Conservation (phyloP, 2,113 vertebrate species). For the Gymnobelideus leadbeateri region DNA sequence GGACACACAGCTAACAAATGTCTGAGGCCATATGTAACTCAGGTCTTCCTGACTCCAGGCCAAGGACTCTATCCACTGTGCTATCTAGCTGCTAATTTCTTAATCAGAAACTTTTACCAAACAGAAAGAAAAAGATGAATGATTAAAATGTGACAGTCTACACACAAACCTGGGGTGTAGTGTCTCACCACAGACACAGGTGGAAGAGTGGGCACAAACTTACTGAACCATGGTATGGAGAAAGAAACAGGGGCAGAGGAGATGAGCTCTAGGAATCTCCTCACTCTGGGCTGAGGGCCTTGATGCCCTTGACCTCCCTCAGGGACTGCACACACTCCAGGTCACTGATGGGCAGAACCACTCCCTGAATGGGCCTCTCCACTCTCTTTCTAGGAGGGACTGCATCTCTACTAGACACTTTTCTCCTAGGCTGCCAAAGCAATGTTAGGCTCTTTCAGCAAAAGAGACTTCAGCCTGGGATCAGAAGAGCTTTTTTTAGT, state of each 20-base stretch:
- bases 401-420: not conserved
- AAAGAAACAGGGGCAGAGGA: not conserved
- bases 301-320: not conserved
- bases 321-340: not conserved
- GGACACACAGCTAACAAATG: no score
- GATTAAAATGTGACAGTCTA: not conserved
- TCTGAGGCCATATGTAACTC: no score
- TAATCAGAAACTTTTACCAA: not conserved
- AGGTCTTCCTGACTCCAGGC: no score
- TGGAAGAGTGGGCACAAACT: not conserved
- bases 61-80: no score
- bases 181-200: no score
- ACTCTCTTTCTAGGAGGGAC: not conserved
- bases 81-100: not conserved
- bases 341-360: not conserved
- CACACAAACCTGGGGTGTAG: fast-evolving
- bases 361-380: not conserved
- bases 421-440: not conserved
- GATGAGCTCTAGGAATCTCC: not conserved
- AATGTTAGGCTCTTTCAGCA: not conserved
- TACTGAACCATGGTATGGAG: not conserved
- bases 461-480: not conserved
- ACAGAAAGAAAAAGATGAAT: not conserved
- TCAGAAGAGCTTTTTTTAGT: not conserved
- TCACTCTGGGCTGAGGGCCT: not conserved